Base-by-base conservation (phyloP, 2,113 vertebrate genomes). In the Hippocampus barbouri region DNA sequence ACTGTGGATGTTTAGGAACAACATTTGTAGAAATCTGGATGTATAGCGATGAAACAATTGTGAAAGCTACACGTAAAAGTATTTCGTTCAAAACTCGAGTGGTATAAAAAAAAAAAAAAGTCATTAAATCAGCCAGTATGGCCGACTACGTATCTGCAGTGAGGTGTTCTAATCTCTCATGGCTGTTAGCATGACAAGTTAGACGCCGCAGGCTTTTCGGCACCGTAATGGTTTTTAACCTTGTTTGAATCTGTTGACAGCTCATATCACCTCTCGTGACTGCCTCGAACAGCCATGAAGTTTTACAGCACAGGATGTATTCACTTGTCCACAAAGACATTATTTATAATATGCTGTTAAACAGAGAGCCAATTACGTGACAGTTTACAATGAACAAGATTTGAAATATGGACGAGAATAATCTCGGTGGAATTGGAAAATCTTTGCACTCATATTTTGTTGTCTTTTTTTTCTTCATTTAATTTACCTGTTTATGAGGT, bases 191-290 rank as follows among this genome's bases (percentile, higher is more conserved):
- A 66, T 40, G 74, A 82, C 81, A 80, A 78, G 78, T n/a, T 49
- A 16, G 61, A 40, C 68, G 82, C 77, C 80, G 2, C 40, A 6
- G 73, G 72, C 78, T 78, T 86, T 69, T 88, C 77, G 80, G 56
- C 84, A 71, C 76, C 30, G 76, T 23, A 82, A 82, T 83, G 81
- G 70, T 84, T 84, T 87, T 82, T 68, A 75, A 88, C 7, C 27
- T 70, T 67, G 79, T 86, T 82, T 63, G 77, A 89, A 82, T 85
- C 80, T 20, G 21, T 72, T 72, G 69, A 60, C 38, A 64, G 53
- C 66, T 76, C 69, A 70, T 60, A 71, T 84, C 68, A 23, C 66
- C 75, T 83, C 83, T 86, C 69, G 79, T 59, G 64, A 69, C 68
- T 54, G 59, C 70, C 54, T 73, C 71, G 23, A 74, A 75, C 70